Evolutionary conservation across 2,888 invertebrate genomes (phyloP).

Genomic region (Agonopterix alstromeriana): DNA sequence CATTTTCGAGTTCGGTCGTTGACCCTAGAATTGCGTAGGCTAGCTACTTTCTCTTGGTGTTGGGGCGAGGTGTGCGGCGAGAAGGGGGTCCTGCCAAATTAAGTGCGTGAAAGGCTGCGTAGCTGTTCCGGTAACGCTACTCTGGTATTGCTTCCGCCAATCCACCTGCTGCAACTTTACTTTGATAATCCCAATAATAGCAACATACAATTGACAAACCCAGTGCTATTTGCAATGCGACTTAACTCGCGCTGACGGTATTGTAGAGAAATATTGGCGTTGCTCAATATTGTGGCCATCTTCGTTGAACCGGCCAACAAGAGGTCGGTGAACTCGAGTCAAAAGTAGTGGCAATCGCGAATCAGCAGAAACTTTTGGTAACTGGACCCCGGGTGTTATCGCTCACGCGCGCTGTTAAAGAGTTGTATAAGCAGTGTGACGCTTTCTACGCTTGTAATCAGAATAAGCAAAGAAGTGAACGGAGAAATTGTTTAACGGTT

Average conservation of each 20-base stretch:
- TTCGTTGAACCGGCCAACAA: slow-evolving; percentile 38
- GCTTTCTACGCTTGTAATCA: slow-evolving; percentile 64
- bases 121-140: slow-evolving; percentile 44
- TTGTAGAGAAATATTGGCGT: slow-evolving; percentile 27
- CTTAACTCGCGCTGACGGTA: slow-evolving; percentile 7
- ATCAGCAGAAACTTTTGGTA: slow-evolving; percentile 40
- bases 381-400: slow-evolving; percentile 33
- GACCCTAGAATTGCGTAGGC: slow-evolving; percentile 75
- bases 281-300: slow-evolving; percentile 28
- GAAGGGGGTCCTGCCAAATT: slow-evolving; percentile 73
- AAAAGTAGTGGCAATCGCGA: slow-evolving; percentile 40
- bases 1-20: slow-evolving; percentile 72
- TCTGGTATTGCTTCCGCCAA: slow-evolving; percentile 22
- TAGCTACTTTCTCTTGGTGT: slow-evolving; percentile 72
- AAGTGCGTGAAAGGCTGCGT: slow-evolving; percentile 72
- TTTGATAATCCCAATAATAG: slow-evolving; percentile 5
- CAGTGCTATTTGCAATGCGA: not conserved
- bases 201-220: not conserved
- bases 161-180: slow-evolving; percentile 16
- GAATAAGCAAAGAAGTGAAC: slow-evolving; percentile 62
- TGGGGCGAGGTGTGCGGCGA: slow-evolving; percentile 46
- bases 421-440: slow-evolving; percentile 62
- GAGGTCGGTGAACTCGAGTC: slow-evolving; percentile 42
- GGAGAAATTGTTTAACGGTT: slow-evolving; percentile 64
- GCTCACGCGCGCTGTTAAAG: slow-evolving; percentile 43